Evolutionary conservation across 64 coral and sea anemone genomes (phyloP).

Genomic region (Astreopora myriophthalma): DNA sequence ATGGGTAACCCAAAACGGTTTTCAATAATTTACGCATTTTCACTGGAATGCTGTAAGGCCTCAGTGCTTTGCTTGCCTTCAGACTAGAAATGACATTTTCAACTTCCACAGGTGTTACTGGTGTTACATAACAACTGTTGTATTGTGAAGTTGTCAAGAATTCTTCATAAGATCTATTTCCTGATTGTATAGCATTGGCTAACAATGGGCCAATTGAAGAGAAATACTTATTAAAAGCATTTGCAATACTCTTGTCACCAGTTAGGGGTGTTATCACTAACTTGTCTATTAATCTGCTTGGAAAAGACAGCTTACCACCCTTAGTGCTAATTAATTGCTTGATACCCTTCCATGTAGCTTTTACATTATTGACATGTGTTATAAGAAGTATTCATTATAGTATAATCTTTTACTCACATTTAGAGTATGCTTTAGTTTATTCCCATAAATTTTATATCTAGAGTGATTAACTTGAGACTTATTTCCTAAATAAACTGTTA

Average conservation of each 20-base stretch:
- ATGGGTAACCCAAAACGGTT: no score
- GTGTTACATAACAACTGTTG: not conserved
- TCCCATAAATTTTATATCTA: not conserved
- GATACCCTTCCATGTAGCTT: constrained; percentile 5
- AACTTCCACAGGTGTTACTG: no score
- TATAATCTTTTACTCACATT: not conserved
- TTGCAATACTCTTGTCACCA: constrained; percentile 5
- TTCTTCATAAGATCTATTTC: no score
- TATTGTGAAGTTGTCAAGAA: no score
- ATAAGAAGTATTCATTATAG: not conserved
- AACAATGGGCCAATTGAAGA: not conserved
- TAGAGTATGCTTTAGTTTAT: not conserved
- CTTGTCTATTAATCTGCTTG: not conserved
- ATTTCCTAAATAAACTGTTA: not conserved
- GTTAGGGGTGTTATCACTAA: not conserved
- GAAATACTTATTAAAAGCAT: constrained; percentile 6
- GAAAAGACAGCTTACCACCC: not conserved
- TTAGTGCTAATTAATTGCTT: constrained; percentile 12
- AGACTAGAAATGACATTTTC: no score
- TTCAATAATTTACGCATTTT: no score
- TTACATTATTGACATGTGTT: constrained; percentile 11
- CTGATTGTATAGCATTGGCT: no score
- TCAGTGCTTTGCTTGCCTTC: no score
- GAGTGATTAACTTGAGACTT: not conserved
- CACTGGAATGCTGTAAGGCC: no score